Conservation (phyloP, 2,797 vertebrate species). For the Poeciliopsis gracilis region DNA sequence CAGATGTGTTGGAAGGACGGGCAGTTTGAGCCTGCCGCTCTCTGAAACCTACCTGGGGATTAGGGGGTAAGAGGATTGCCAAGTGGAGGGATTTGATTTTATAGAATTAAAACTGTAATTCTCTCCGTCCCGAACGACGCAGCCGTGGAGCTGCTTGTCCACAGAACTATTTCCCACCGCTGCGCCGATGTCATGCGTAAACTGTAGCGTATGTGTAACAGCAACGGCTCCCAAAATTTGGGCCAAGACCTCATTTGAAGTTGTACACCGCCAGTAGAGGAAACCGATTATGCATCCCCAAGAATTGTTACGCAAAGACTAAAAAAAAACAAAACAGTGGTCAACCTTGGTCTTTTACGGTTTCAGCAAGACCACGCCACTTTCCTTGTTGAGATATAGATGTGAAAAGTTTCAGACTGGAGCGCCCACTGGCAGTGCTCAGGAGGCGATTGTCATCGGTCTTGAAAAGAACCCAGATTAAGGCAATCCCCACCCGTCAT, state of each 20-base stretch:
- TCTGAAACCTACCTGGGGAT: conserved; percentile 79
- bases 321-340: too few relatives aligned
- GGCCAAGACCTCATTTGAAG: not conserved
- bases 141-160: conserved; percentile 37
- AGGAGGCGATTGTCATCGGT: conserved; percentile 14
- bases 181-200: conserved; percentile 2
- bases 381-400: not conserved
- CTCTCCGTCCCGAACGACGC: conserved; percentile 46
- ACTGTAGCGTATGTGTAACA: not conserved
- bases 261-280: not conserved
- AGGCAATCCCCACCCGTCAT: conserved; percentile 22
- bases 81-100: conserved; percentile 76
- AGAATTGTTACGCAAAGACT: not conserved
- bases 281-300: not conserved
- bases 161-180: conserved; percentile 22
- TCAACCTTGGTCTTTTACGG: not conserved
- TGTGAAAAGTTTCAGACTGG: not conserved
- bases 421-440: conserved; percentile 6
- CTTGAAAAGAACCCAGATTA: conserved; percentile 16
- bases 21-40: conserved; percentile 58
- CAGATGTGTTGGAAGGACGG: conserved; percentile 67
- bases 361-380: not conserved
- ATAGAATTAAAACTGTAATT: conserved; percentile 78
- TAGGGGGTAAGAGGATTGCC: conserved; percentile 76
- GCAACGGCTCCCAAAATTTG: not conserved